These are phyloP conservation scores for Lerema accius DNA, from an alignment of 1,140 invertebrate genomes.

Conservation along the genomic window DNA sequence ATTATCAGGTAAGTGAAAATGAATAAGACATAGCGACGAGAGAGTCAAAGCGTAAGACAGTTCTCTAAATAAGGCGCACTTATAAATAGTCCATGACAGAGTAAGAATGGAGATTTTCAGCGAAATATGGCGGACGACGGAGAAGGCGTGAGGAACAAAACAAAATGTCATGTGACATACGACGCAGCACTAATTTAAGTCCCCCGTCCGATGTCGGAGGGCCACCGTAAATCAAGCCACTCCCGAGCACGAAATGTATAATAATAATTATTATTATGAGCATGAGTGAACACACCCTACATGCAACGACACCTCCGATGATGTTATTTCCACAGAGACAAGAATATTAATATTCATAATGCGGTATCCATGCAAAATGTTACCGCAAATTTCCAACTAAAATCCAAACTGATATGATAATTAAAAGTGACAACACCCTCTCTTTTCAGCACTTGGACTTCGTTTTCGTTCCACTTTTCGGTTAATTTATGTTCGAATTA, in stretches of 20 bases:
- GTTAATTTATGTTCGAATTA: background rate
- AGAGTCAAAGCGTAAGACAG: conserved; percentile 42
- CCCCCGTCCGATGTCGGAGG: conserved; percentile 54
- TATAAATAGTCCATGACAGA: conserved; percentile 73
- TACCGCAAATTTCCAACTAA: conserved; percentile 9
- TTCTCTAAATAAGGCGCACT: conserved; percentile 64
- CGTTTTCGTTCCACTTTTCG: background rate
- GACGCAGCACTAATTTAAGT: conserved; percentile 73
- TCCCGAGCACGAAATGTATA: conserved; percentile 64
- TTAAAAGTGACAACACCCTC: conserved; percentile 12
- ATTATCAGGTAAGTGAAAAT: too few species aligned
- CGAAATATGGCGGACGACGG: conserved; percentile 54
- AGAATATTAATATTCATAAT: conserved; percentile 65
- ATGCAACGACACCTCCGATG: conserved; percentile 56
- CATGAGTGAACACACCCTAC: conserved; percentile 60
- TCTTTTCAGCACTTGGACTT: background rate
- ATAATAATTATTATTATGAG: conserved; percentile 54
- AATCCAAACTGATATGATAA: conserved; percentile 10
- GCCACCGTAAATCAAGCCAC: conserved; percentile 69
- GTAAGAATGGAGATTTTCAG: conserved; percentile 64
- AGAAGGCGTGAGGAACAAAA: conserved; percentile 56
- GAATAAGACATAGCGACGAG: background rate
- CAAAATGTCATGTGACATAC: conserved; percentile 74
- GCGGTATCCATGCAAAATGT: conserved; percentile 17
- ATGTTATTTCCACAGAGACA: conserved; percentile 57